A percentile compares a stretch with the other conserved stretches of the same genome.
Evolutionary conservation across 2,797 vertebrate species (phyloP).

Genomic region (Falco novaeseelandiae): DNA sequence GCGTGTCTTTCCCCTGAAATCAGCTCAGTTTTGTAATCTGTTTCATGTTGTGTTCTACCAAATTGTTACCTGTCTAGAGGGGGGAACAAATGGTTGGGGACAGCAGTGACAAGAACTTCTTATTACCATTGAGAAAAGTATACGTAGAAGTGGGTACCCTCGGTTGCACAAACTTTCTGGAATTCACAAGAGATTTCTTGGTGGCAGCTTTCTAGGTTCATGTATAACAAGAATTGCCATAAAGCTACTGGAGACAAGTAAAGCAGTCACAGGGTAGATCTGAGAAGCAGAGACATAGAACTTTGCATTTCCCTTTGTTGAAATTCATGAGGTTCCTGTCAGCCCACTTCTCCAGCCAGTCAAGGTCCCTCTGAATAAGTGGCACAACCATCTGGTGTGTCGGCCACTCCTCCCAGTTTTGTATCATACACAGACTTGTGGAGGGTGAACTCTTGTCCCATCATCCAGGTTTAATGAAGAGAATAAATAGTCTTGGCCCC

Average conservation of each 20-base stretch:
- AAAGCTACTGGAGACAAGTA: background rate
- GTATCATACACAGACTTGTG: background rate
- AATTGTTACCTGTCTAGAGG: background rate
- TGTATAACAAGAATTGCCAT: background rate
- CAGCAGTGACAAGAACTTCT: background rate
- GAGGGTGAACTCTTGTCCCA: conserved; percentile 3
- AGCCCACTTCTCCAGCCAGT: background rate
- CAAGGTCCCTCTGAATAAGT: conserved; percentile 21
- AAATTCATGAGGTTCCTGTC: conserved; percentile 28
- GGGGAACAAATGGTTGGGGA: background rate
- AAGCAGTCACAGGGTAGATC: background rate
- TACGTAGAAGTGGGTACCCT: background rate
- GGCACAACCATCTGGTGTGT: conserved; percentile 26
- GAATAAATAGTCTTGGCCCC: conserved; percentile 1
- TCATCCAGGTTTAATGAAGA: conserved; percentile 25
- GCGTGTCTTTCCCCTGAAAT: background rate
- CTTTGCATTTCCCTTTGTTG: conserved; percentile 28
- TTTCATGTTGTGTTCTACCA: background rate
- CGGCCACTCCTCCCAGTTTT: conserved; percentile 42
- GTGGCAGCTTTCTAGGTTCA: background rate
- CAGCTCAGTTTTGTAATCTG: background rate
- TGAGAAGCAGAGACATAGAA: background rate
- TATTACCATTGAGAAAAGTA: background rate
- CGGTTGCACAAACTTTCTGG: background rate
- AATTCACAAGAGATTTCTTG: background rate